Conservation (phyloP, 2,113 vertebrate genomes). For the Ursus arctos region DNA sequence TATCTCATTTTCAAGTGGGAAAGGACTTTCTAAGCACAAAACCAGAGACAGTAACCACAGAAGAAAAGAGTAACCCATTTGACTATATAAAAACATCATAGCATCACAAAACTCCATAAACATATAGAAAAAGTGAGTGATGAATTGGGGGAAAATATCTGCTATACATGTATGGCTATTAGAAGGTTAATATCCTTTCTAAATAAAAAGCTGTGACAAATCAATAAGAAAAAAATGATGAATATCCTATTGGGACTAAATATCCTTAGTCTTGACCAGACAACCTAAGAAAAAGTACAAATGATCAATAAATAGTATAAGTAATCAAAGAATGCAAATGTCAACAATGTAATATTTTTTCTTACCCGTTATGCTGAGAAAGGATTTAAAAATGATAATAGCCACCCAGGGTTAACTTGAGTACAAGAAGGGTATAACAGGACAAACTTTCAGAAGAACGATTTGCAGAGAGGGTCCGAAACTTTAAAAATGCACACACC, state of each 20-base stretch:
- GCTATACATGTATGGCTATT: background rate
- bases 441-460: slow-evolving; percentile 53
- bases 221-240: slow-evolving; percentile 51
- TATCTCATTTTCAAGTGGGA: slow-evolving; percentile 81
- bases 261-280: background rate
- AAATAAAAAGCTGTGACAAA: slow-evolving; percentile 69
- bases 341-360: slow-evolving; percentile 55
- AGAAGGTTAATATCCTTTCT: slow-evolving; percentile 49
- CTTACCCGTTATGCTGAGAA: slow-evolving; percentile 40
- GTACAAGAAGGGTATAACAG: slow-evolving; percentile 52
- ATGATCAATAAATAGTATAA: slow-evolving; percentile 52
- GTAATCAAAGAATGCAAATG: slow-evolving; percentile 36
- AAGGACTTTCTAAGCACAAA: slow-evolving; percentile 82
- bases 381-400: slow-evolving; percentile 62
- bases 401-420: slow-evolving; percentile 12
- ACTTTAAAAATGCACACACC: slow-evolving; percentile 36
- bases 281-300: background rate
- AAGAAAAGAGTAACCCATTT: slow-evolving; percentile 68
- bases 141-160: slow-evolving; percentile 43
- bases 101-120: slow-evolving; percentile 63
- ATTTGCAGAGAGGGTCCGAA: slow-evolving; percentile 49
- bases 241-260: background rate
- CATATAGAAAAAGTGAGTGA: slow-evolving; percentile 64
- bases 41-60: slow-evolving; percentile 79
- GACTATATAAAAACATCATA: slow-evolving; percentile 69